These are phyloP conservation scores for Yoshiicerus persimilis DNA, from an alignment of 1,140 invertebrate species.

Conservation along the genomic window DNA sequence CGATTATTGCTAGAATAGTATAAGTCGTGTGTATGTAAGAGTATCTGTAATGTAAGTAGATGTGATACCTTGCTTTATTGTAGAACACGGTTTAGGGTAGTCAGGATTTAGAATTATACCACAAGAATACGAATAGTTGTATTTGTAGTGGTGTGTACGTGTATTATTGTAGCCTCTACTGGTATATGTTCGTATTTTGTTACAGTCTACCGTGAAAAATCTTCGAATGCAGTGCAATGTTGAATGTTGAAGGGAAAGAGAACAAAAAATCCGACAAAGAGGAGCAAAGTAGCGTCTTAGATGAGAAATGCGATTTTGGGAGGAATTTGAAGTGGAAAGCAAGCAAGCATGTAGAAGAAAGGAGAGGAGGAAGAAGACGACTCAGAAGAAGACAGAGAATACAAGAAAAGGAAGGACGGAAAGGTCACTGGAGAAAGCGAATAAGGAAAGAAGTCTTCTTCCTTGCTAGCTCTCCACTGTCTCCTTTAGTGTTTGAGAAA, in stretches of 20 bases:
- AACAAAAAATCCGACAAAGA: constrained; percentile 20
- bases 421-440: constrained; percentile 18
- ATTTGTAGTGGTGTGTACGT: background rate
- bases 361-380: background rate
- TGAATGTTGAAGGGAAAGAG: constrained; percentile 16
- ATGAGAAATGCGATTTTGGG: constrained; percentile 19
- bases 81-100: too few species aligned
- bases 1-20: background rate
- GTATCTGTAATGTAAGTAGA: background rate
- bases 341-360: constrained; percentile 9
- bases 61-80: background rate
- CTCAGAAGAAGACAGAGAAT: background rate
- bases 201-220: background rate
- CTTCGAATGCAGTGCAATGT: background rate
- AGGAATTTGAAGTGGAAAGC: constrained; percentile 19
- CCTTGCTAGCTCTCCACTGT: background rate
- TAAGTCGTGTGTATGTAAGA: background rate
- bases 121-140: background rate
- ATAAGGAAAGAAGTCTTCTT: constrained; percentile 8
- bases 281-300: constrained; percentile 11
- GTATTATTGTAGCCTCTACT: background rate
- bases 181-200: background rate
- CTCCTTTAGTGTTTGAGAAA: background rate
- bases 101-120: background rate
- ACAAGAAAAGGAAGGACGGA: constrained; percentile 18